Conservation (phyloP, 2,888 invertebrate genomes). For the Scaptomyza caliginosa region DNA sequence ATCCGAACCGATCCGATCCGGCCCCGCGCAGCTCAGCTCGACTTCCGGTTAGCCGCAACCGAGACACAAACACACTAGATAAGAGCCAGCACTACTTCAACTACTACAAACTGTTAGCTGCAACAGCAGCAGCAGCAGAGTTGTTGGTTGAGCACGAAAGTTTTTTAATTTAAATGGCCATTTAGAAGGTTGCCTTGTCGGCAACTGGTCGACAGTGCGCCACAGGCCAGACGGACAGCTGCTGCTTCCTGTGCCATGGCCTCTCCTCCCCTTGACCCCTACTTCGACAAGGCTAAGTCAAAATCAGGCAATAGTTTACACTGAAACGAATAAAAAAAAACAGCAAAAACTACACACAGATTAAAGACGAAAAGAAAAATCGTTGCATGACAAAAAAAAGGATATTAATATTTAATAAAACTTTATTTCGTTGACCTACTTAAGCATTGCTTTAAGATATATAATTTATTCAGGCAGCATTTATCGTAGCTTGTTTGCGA, state of each 20-base stretch:
- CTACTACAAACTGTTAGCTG: conserved; percentile 31
- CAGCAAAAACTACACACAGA: neutral
- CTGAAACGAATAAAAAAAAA: conserved; percentile 2
- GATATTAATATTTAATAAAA: neutral
- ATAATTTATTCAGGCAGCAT: neutral
- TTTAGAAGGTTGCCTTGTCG: conserved; percentile 42
- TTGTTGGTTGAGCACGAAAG: conserved; percentile 44
- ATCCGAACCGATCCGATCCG: neutral
- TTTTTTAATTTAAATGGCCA: conserved; percentile 68
- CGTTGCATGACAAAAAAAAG: neutral
- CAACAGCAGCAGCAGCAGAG: conserved; percentile 6
- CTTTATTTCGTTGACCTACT: neutral
- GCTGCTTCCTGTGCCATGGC: neutral
- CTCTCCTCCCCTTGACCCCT: neutral
- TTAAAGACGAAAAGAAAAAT: conserved; percentile 4
- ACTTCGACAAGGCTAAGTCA: neutral
- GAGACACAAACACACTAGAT: neutral
- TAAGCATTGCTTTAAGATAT: neutral
- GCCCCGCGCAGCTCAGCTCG: neutral
- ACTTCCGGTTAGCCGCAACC: neutral
- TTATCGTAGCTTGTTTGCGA: neutral
- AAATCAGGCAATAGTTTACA: neutral
- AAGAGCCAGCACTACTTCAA: neutral
- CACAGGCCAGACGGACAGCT: neutral
- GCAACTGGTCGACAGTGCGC: conserved; percentile 31